phyloP scores from a whole-genome alignment of 1,140 invertebrate species.

The Dinoponera quadriceps region DNA sequence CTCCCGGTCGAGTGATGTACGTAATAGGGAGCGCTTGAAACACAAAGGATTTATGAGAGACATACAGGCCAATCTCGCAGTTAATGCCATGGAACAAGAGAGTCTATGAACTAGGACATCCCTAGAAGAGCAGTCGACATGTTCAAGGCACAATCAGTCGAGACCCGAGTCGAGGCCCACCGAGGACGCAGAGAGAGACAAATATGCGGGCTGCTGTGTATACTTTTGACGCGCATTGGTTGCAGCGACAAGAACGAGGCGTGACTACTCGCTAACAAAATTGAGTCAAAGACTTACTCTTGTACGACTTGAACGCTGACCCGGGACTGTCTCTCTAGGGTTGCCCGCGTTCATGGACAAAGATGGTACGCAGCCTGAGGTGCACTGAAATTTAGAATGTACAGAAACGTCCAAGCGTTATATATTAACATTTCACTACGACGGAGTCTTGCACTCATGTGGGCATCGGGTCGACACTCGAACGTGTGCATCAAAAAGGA shows the following conservation, averaged over 20 bases:
- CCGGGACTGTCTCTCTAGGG: conserved; percentile 80
- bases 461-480: conserved; percentile 73
- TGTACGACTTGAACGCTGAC: conserved; percentile 80
- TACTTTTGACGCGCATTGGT: conserved; percentile 59
- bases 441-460: conserved; percentile 73
- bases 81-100: conserved; percentile 80
- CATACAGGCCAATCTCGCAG: conserved; percentile 75
- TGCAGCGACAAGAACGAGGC: conserved; percentile 74
- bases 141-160: conserved; percentile 77
- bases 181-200: conserved; percentile 51
- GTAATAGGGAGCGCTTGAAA: conserved; percentile 75
- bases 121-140: conserved; percentile 78
- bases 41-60: conserved; percentile 76
- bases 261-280: conserved; percentile 76
- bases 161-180: conserved; percentile 63
- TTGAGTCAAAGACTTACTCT: conserved; percentile 79
- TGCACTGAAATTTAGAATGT: conserved; percentile 83
- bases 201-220: conserved; percentile 60
- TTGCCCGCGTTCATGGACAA: conserved; percentile 82
- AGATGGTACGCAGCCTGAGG: conserved; percentile 81
- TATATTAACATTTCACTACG: conserved; percentile 72
- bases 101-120: conserved; percentile 75
- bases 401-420: conserved; percentile 78
- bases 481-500: conserved; percentile 55
- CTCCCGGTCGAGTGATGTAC: conserved; percentile 75